These are phyloP conservation scores for Melanophora roralis DNA, from an alignment of 2,888 invertebrate species.

Conservation along the genomic window DNA sequence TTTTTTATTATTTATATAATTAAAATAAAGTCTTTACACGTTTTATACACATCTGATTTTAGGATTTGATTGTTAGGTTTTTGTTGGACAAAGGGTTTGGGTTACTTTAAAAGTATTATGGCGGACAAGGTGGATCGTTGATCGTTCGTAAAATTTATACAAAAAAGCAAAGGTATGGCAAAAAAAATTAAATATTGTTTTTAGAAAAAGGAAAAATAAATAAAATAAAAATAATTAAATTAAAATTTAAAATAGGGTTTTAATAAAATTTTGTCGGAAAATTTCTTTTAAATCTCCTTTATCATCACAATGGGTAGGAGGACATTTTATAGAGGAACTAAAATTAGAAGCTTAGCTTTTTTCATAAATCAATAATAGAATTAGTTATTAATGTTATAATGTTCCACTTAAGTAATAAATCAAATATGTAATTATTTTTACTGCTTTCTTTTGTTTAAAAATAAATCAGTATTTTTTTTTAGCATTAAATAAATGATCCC, in stretches of 20 bases:
- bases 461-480: conserved; percentile 67
- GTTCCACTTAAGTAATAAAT: conserved; percentile 58
- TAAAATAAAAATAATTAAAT: too few relatives aligned
- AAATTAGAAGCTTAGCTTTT: conserved; percentile 65
- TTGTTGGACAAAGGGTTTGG: background rate
- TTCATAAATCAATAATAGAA: conserved; percentile 52
- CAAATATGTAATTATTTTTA: conserved; percentile 46
- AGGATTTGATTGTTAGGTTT: background rate
- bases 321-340: too few relatives aligned
- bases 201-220: background rate
- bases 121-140: conserved; percentile 1
- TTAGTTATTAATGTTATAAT: conserved; percentile 43
- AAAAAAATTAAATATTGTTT: background rate
- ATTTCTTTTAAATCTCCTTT: too few relatives aligned
- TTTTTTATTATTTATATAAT: background rate
- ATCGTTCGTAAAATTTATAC: conserved; percentile 31
- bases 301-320: too few relatives aligned
- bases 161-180: background rate
- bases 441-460: conserved; percentile 44
- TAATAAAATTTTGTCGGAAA: too few relatives aligned
- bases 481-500: conserved; percentile 74
- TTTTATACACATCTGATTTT: background rate
- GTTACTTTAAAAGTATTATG: background rate
- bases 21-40: conserved; percentile 2
- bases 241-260: too few relatives aligned